Percentiles rank a stretch among this genome's conserved stretches.
Conservation (phyloP, 2,797 vertebrate species). For the Ispidina picta region DNA sequence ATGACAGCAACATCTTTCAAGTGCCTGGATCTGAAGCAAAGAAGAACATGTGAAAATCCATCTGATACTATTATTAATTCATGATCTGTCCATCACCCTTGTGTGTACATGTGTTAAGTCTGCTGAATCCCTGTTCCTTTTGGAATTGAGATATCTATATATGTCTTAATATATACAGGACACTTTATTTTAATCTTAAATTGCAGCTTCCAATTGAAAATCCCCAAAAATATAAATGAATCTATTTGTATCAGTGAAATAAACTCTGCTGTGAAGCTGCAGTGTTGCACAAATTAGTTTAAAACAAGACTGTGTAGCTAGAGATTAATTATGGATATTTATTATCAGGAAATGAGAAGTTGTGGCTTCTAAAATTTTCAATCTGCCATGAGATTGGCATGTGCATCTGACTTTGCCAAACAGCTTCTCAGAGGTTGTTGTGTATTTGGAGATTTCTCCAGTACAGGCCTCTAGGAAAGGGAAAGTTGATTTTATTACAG, state of each 20-base stretch:
- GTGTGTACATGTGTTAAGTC: neutral
- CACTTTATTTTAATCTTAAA: neutral
- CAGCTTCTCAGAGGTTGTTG: neutral
- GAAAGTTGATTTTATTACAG: neutral
- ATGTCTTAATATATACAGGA: neutral
- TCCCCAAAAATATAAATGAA: neutral
- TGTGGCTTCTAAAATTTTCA: neutral
- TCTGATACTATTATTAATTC: constrained; percentile 48
- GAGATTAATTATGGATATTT: neutral
- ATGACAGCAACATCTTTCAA: constrained; percentile 45
- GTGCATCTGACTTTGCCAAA: neutral
- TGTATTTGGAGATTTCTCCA: neutral
- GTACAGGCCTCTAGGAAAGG: neutral
- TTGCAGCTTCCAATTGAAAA: neutral
- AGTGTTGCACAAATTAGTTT: neutral
- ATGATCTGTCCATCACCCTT: constrained; percentile 1
- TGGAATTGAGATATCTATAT: neutral
- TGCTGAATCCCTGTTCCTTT: neutral
- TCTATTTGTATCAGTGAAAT: neutral
- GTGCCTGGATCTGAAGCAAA: constrained; percentile 3
- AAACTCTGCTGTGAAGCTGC: neutral
- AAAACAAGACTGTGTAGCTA: neutral
- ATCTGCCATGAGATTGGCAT: neutral
- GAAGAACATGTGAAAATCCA: constrained; percentile 20
- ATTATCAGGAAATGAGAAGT: neutral